Evolutionary conservation across 2,888 invertebrate genomes (phyloP), one percentile per base, ranked within the genome.

Genomic region (Crepidodera aurea): DNA sequence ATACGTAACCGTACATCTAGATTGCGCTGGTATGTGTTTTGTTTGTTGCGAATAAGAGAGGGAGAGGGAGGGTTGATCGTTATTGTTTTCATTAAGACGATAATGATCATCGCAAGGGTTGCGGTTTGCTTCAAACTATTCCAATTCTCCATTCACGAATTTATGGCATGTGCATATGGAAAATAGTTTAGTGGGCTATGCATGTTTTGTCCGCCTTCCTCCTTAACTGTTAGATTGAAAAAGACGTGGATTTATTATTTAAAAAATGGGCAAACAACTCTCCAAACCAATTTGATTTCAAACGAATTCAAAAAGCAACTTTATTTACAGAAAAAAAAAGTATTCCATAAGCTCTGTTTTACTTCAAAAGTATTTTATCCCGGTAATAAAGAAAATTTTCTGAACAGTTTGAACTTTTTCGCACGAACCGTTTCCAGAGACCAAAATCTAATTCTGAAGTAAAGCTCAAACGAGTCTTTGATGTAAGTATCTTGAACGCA

Each of bases 11-110:
- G 8, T 44, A 44, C 8, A 55, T 55, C 42, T 32, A 55, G 55
- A 55, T 55, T 44, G 32, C 12, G 44, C 44, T 44, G 27, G 55
- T 55, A 55, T 55, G 55, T 55, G 55, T 54, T 44, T 55, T 55
- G 55, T 55, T 44, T 32, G 44, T 55, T 42, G 55, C 44, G 42
- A 32, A 27, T 16, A 12, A 18, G 27, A 13, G 25, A 22, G 3
- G 10, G 22, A 40, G 22, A 18, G 19, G 27, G 25, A 1, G 39
- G 34, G 32, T 7, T 12, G 25, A 1, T 16, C 16, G n/a, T 51
- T 16, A 12, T 51, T 32, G n/a, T 42, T 55, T 55, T 55, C 55
- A 55, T 55, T 44, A 44, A 32, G 44, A 13, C 27, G 29, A 42
- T 55, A 55, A 55, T 44, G 29, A 55, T 55, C 44, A 44, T 51